A percentile compares a stretch with the other conserved stretches of the same genome.
Conservation (phyloP, 2,888 invertebrate genomes). For the Cerastis leucographa region DNA sequence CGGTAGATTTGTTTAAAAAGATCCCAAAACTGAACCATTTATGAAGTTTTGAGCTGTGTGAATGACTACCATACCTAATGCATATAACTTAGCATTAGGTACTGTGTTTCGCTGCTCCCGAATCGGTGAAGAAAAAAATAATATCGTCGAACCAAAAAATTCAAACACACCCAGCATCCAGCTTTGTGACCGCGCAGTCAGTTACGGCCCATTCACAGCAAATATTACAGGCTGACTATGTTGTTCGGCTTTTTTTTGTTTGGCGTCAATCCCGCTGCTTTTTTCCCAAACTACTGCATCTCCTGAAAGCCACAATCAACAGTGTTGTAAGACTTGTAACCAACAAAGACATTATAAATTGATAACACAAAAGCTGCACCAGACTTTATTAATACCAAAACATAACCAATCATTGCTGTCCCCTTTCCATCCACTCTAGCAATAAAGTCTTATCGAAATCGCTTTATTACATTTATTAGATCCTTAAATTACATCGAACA, state of each 20-base stretch:
- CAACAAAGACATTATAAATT: not conserved
- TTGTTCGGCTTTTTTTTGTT: not conserved
- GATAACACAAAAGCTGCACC: not conserved
- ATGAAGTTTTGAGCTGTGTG: not conserved
- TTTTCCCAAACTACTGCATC: too few species aligned
- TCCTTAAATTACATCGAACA: slow-evolving; percentile 57
- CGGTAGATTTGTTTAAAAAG: not conserved
- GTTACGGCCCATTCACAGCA: not conserved
- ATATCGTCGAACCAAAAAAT: not conserved
- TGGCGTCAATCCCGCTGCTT: too few species aligned
- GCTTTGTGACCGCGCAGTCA: not conserved
- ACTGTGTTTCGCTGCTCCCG: not conserved
- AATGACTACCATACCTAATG: not conserved
- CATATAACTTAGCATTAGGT: not conserved
- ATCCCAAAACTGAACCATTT: too few species aligned
- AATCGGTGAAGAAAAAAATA: not conserved
- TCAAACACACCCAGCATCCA: not conserved
- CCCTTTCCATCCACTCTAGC: slow-evolving; percentile 1
- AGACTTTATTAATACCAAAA: slow-evolving; percentile 3
- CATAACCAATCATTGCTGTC: not conserved
- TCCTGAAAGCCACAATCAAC: too few species aligned
- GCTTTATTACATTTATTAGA: slow-evolving; percentile 44
- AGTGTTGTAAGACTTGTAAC: not conserved
- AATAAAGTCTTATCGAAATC: slow-evolving; percentile 40
- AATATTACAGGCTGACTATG: not conserved